phyloP scores from a whole-genome alignment of 2,888 invertebrate species.

The Hecatera dysodea region DNA sequence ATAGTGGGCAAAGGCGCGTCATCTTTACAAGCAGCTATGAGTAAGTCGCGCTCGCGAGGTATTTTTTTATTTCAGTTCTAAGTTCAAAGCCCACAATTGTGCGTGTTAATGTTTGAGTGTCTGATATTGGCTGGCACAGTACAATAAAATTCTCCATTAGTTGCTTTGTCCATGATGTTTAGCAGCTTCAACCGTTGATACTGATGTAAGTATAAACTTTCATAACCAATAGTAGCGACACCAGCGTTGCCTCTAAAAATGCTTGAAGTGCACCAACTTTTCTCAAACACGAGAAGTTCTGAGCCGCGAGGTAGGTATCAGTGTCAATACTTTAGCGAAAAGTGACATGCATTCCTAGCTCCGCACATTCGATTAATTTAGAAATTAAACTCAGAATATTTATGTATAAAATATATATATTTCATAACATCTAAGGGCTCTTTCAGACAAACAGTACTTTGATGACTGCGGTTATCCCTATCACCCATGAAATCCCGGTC shows the following conservation, averaged over 20 bases:
- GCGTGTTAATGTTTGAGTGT: not conserved
- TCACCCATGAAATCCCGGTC: not conserved
- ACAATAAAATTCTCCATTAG: too few relatives aligned
- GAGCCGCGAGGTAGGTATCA: not conserved
- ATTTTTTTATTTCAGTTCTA: not conserved
- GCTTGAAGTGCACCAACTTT: not conserved
- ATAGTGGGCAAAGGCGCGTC: constrained; percentile 17
- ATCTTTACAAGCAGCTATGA: constrained; percentile 17
- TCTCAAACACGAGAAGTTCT: not conserved
- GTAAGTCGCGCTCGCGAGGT: not conserved
- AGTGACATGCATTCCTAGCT: not conserved
- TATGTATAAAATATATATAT: constrained; percentile 54
- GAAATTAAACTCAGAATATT: constrained; percentile 33
- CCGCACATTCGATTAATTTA: not conserved
- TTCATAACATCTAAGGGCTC: constrained; percentile 38
- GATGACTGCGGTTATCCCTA: not conserved
- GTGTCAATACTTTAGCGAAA: not conserved
- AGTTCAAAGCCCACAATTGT: not conserved
- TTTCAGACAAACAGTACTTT: constrained; percentile 12
- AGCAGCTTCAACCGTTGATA: not conserved
- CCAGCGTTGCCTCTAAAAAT: not conserved
- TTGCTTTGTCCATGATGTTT: too few relatives aligned
- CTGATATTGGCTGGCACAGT: not conserved
- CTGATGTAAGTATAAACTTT: not conserved
- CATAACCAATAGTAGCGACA: not conserved